Evolutionary conservation across 1,140 invertebrate genomes (phyloP).

Genomic region (Triops cancriformis): DNA sequence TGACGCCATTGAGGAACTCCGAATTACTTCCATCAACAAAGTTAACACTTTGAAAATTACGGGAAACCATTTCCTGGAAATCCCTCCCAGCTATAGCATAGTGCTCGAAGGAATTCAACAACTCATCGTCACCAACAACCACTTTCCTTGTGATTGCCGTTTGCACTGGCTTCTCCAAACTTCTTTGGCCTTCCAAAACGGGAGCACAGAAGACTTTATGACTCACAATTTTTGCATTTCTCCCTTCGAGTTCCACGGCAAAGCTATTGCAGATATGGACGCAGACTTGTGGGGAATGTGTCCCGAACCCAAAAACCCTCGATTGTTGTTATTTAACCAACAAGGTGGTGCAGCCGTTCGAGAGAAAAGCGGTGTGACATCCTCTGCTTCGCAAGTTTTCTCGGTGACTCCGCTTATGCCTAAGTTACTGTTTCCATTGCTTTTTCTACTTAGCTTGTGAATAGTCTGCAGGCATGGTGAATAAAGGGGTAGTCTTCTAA

Average conservation of each 20-base stretch:
- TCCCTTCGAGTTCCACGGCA: constrained; percentile 65
- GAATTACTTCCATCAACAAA: constrained; percentile 54
- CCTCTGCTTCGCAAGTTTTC: neutral
- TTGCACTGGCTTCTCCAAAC: constrained; percentile 62
- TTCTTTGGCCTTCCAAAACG: constrained; percentile 51
- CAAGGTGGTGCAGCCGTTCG: neutral
- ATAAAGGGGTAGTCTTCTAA: no score
- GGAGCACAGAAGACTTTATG: constrained; percentile 51
- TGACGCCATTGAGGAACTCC: constrained; percentile 62
- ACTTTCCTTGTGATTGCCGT: constrained; percentile 75
- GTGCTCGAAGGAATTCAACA: constrained; percentile 53
- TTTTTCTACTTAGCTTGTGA: neutral
- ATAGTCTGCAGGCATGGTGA: neutral
- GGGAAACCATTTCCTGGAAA: constrained; percentile 70
- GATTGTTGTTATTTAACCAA: neutral
- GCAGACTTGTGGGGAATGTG: constrained; percentile 56
- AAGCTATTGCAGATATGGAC: constrained; percentile 58
- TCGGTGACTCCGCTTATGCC: neutral
- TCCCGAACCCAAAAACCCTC: constrained; percentile 45
- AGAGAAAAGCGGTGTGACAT: neutral
- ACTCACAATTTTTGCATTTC: constrained; percentile 74
- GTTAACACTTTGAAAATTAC: constrained; percentile 59
- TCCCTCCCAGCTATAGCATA: constrained; percentile 54
- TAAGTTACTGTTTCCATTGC: neutral
- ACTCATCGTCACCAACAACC: constrained; percentile 60